Evolutionary conservation across 2,113 vertebrate species (phyloP).

Genomic region (Pygoscelis adeliae): DNA sequence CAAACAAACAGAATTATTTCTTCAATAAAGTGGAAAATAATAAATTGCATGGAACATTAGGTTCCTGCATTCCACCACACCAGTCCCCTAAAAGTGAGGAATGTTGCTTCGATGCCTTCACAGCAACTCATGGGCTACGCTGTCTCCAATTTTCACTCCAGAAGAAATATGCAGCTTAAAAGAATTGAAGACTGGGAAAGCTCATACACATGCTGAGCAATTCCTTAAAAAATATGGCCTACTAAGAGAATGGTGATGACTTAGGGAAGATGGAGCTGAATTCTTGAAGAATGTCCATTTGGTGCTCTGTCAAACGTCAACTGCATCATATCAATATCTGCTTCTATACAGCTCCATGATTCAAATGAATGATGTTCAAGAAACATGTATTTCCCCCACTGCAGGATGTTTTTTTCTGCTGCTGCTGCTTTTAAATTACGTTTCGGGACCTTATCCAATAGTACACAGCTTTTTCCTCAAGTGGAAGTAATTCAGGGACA

Average conservation of each 20-base stretch:
- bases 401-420: not conserved
- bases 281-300: not conserved
- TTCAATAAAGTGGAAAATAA: slow-evolving; percentile 8
- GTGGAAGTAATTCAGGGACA: not conserved
- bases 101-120: not conserved
- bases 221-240: not conserved
- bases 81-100: not conserved
- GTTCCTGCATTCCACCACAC: not conserved
- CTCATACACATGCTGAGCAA: not conserved
- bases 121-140: not conserved
- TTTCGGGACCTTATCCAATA: not conserved
- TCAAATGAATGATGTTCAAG: not conserved
- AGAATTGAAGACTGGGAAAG: not conserved
- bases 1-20: slow-evolving; percentile 4
- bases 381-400: not conserved
- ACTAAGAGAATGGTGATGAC: not conserved
- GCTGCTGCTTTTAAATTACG: not conserved
- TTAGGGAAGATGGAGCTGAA: not conserved
- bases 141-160: not conserved
- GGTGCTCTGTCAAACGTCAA: not conserved
- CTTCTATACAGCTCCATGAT: not conserved
- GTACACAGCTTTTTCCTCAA: not conserved
- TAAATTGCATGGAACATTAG: not conserved
- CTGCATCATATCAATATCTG: not conserved
- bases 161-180: not conserved